Base-by-base conservation (phyloP, 2,797 vertebrate genomes). In the Sebastolobus alascanus region DNA sequence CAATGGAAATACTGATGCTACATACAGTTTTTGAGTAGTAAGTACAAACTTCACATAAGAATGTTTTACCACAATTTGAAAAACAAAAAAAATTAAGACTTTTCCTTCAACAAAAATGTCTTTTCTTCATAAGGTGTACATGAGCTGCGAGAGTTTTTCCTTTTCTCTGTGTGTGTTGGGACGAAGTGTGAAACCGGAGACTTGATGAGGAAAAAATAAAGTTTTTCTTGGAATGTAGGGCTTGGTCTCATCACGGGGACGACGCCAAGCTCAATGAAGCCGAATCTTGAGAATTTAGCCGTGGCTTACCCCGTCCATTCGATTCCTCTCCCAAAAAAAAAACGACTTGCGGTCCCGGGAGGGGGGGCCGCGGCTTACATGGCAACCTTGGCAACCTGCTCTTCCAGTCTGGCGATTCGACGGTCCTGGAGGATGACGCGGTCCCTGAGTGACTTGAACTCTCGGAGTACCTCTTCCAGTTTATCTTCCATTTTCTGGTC, bases 381-480 rank as follows among this genome's bases (percentile, higher is more conserved):
- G 50, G 94, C 95, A 0, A 99, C 96, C 96, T 98, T 99, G 70
- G 97, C 95, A 81, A 99, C 94, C 95, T 98, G 97, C 85, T 99
- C 97, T 93, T 99, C 98, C 92, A 99, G 95, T 96, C 97, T 98
- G 96, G 97, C 94, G 85, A 99, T 99, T 73, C 98, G 97, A 82
- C 98, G 97, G 10, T 98, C 98, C 90, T 99, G 98, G 87, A 94
- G 96, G 95, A 96, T 96, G 94, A 99, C 97, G 2, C 96, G 97
- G 93, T 99, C 98, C 95, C 97, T 97, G 92, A 99, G 98, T 56
- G 96, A 97, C 92, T 97, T 98, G 91, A 99, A 96, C 96, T 99
- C 98, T 93, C 97, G 96, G 88, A 99, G 95, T 75, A 99, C 96
- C 94, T 99, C 98, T 60, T 99, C 98, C 97, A 99, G 93, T 94